Percentiles rank a stretch among this genome's conserved stretches.
phyloP scores from a whole-genome alignment of 2,888 invertebrate species.

The Eupeodes latifasciatus region DNA sequence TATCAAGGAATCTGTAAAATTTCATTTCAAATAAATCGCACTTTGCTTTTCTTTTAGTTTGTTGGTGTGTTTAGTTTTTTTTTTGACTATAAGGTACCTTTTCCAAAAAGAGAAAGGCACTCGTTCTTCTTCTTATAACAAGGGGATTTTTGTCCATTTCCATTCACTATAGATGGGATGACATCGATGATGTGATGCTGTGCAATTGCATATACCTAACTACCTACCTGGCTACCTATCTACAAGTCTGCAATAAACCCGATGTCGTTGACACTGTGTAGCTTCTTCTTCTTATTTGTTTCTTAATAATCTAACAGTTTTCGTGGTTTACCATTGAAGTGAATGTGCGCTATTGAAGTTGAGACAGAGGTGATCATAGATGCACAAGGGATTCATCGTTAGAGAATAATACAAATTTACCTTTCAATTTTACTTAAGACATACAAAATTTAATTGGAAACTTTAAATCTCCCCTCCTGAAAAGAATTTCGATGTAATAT shows the following conservation, averaged over 20 bases:
- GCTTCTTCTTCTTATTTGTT: slow-evolving; percentile 54
- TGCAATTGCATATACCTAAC: no score
- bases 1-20: slow-evolving; percentile 67
- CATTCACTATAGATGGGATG: slow-evolving; percentile 52
- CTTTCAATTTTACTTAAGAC: slow-evolving; percentile 28
- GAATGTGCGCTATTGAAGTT: slow-evolving; percentile 50
- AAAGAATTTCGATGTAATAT: no score
- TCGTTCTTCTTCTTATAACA: slow-evolving; percentile 40
- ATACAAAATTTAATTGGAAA: no score
- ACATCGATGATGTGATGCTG: slow-evolving; percentile 35
- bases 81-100: background rate
- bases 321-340: slow-evolving; percentile 53
- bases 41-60: slow-evolving; percentile 11
- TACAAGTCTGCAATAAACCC: slow-evolving; percentile 2
- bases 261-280: slow-evolving; percentile 51
- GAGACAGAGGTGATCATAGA: slow-evolving; percentile 24
- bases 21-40: slow-evolving; percentile 73
- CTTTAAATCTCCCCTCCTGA: no score
- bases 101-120: slow-evolving; percentile 68
- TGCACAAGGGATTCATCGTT: slow-evolving; percentile 51
- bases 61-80: no score
- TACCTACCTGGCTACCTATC: no score
- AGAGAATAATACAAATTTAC: slow-evolving; percentile 14
- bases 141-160: slow-evolving; percentile 56
- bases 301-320: slow-evolving; percentile 41